These are phyloP conservation scores for Gymnarchus niloticus DNA, from an alignment of 2,113 vertebrate genomes.

Conservation along the genomic window DNA sequence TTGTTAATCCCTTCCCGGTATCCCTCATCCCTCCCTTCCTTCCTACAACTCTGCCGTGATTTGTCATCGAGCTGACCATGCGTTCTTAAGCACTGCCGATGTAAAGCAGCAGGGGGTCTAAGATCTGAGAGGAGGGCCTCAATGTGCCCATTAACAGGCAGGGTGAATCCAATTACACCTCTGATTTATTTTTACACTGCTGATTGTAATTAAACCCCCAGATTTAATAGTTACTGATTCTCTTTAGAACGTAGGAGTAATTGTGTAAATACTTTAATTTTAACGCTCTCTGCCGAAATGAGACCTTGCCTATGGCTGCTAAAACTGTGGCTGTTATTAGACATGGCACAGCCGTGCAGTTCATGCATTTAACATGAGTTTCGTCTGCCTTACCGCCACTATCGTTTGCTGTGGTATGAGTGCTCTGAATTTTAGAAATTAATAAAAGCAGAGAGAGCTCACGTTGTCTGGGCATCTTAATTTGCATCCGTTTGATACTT, in stretches of 20 bases:
- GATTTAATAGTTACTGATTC: conserved; percentile 28
- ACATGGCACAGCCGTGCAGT: too few relatives aligned
- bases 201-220: conserved; percentile 42
- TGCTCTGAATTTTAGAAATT: not conserved
- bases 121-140: conserved; percentile 19
- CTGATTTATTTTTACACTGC: conserved; percentile 45
- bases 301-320: conserved; percentile 2
- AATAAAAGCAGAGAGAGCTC: conserved; percentile 4
- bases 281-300: not conserved
- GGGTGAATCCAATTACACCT: conserved; percentile 28
- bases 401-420: not conserved
- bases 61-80: conserved; percentile 25
- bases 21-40: not conserved
- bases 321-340: conserved; percentile 4
- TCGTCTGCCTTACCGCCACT: not conserved
- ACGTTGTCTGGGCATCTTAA: not conserved
- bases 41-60: not conserved
- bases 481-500: conserved; percentile 20
- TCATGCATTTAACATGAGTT: conserved; percentile 8
- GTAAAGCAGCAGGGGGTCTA: conserved; percentile 28
- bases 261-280: conserved; percentile 11
- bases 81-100: conserved; percentile 38
- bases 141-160: not conserved
- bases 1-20: not conserved
- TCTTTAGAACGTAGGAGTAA: not conserved